Base-by-base conservation (phyloP, 2,888 invertebrate genomes). In the Lepidocyrtinus sp. region DNA sequence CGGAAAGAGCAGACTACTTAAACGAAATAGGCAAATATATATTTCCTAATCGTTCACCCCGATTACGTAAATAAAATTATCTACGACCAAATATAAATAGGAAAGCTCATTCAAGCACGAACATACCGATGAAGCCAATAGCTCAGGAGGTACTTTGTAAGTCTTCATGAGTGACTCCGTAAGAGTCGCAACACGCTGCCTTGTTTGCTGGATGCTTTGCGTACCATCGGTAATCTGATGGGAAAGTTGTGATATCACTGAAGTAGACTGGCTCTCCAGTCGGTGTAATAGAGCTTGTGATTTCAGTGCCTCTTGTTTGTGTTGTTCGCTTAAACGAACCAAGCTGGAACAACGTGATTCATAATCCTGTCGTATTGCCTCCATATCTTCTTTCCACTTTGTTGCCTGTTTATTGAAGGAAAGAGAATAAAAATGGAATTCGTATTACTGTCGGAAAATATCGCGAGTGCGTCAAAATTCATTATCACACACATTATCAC, bases 221-320 rank as follows among this genome's bases (percentile, higher is more conserved):
- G 84, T 73, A n/a, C 83, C 83, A 36, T 83, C 80, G 3, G 80
- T 69, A 19, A 83, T 81, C 45, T 85, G 84, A 55, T 71, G 64
- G 2, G 83, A 70, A 50, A 85, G 78, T 73, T 82, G 75, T 15
- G 68, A 65, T 21, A 83, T 80, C 22, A 70, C 70, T 12, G 72
- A 59, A 55, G 80, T 76, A 19, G 86, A 84, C 59, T 84, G 82
- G 12, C 75, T 70, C 67, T 86, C 85, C 76, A 85, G 64, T 46
- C 85, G 76, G 26, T 82, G 79, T n/a, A 86, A 73, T 17, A 86
- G 50, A 50, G 84, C 82, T 72, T 84, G 83, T 0, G 84, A 80
- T 72, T 82, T 86, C 2, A 86, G 72, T 17, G 84, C 83, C 68
- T 85, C 86, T 77, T 85, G 85, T 61, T 85, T 86, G 50, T 86